Evolutionary conservation across 2,113 vertebrate genomes (phyloP).

Genomic region (Odobenus rosmarus): DNA sequence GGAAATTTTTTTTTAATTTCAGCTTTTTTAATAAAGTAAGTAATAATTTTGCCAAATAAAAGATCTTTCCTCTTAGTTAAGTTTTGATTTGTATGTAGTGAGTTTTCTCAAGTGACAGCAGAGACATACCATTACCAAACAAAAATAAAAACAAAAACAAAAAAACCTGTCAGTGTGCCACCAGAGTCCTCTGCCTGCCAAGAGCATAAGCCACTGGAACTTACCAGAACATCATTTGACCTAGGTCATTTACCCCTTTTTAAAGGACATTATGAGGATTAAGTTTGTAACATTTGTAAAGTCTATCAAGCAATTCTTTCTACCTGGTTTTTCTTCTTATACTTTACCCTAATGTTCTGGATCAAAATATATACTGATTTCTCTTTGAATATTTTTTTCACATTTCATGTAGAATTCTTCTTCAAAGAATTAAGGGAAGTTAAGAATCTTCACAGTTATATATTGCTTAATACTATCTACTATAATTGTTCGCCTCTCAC

Average conservation of each 20-base stretch:
- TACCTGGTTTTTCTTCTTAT: neutral
- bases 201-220: neutral
- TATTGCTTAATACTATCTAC: neutral
- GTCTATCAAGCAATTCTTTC: neutral
- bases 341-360: neutral
- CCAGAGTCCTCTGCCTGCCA: neutral
- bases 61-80: neutral
- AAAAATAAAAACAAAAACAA: neutral
- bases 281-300: slow-evolving; percentile 11
- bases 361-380: neutral
- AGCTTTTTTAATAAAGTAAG: neutral
- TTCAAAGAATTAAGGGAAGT: neutral
- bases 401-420: slow-evolving; percentile 34
- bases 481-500: neutral
- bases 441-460: neutral
- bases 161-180: neutral
- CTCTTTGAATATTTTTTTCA: neutral
- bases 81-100: neutral
- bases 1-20: neutral
- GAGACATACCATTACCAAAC: neutral
- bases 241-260: neutral
- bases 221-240: neutral
- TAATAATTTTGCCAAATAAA: slow-evolving; percentile 38
- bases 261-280: neutral
- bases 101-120: slow-evolving; percentile 33